Base-by-base conservation (phyloP, 2,113 vertebrate species). In the Microtus oregoni region DNA sequence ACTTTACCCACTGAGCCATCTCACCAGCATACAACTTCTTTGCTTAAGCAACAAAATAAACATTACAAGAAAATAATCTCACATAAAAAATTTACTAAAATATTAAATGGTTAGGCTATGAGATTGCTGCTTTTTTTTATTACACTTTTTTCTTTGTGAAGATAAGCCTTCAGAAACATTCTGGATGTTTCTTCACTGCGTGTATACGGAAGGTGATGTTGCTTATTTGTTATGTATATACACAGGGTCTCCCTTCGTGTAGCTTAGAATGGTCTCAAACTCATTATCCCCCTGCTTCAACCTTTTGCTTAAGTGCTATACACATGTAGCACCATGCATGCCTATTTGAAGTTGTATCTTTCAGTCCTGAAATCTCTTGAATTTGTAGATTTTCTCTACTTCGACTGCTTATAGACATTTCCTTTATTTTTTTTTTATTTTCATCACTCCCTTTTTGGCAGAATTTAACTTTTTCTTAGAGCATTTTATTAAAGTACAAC, bases 331-430 rank as follows among this genome's bases (percentile, higher is more conserved):
- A 78, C 58, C 12, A 35, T 79, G 32, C 41, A 2, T 32, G 38
- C 8, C 50, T 76, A 38, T 83, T 86, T 82, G 75, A 78, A 70
- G 78, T 63, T 82, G 4, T 94, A 22, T 82, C 38, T 76, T 86
- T 91, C 11, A 44, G 5, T 95, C 41, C 50, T 90, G 52, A 38
- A 91, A 41, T 13, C 67, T 90, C 11, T 90, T 72, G 44, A 92
- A 90, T 78, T 68, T 47, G n/a, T 89, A 65, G 24, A 81, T 89
- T 95, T 89, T 82, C 63, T 73, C 38, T 89, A 82, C 90, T 95
- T 93, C 63, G 65, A 7, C 13, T 44, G 28, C 41, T 86, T 81
- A 14, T 22, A 92, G 61, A 47, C 63, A 70, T 13, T 86, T 76
- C 0, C 38, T 94, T 44, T 41, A 24, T 22, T 47, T 15, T 47